Conservation (phyloP, 1,140 invertebrate species). For the Saxidomus purpurata region DNA sequence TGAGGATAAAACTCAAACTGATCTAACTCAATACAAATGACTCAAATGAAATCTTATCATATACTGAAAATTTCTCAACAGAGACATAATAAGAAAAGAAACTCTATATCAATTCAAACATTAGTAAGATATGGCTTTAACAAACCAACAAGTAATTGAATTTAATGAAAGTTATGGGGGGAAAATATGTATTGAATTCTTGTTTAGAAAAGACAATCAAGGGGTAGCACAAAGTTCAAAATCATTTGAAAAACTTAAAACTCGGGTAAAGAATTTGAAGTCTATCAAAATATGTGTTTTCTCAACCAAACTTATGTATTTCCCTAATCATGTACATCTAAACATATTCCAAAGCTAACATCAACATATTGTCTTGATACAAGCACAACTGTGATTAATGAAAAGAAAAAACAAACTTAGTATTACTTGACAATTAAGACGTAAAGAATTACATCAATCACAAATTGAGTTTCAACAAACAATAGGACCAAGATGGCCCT, state of each 20-base stretch:
- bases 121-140: too few relatives aligned
- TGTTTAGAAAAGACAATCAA: neutral
- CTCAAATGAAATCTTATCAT: too few relatives aligned
- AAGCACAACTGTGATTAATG: neutral
- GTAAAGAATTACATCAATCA: neutral
- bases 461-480: too few relatives aligned
- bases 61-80: too few relatives aligned
- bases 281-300: neutral
- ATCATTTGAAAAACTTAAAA: conserved; percentile 12
- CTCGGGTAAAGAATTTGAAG: neutral
- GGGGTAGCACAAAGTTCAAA: neutral
- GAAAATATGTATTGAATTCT: neutral
- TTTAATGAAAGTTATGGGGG: neutral
- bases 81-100: too few relatives aligned
- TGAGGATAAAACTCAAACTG: too few relatives aligned
- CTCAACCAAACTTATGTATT: neutral
- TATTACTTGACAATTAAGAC: neutral
- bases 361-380: neutral
- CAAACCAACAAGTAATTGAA: too few relatives aligned
- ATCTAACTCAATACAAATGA: too few relatives aligned
- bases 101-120: too few relatives aligned
- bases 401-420: neutral
- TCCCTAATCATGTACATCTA: conserved; percentile 3
- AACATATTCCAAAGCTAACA: neutral
- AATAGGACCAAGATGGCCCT: too few relatives aligned